Conservation (phyloP, 37 sponge, comb jelly and placozoan species). For the Cliona cf. orientalis region DNA sequence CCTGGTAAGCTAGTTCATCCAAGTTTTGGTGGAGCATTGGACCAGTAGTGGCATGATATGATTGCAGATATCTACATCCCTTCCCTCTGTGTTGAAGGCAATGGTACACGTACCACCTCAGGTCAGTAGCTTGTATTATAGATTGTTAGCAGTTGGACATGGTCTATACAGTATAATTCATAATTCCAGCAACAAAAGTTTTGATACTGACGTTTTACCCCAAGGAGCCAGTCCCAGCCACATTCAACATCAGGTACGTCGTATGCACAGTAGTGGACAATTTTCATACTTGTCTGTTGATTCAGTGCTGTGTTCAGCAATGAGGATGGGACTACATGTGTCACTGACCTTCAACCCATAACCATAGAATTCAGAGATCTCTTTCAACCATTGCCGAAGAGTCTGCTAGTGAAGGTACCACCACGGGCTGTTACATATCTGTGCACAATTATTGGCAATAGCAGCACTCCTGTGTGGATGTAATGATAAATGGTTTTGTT, state of each 20-base stretch:
- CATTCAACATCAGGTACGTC: constrained; percentile 30
- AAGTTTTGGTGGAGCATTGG: neutral
- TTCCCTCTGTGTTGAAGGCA: constrained; percentile 20
- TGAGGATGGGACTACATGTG: constrained; percentile 59
- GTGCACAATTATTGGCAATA: no score
- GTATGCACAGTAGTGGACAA: neutral
- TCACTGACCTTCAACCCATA: constrained; percentile 17
- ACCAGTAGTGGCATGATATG: neutral
- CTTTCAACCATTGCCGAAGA: constrained; percentile 43
- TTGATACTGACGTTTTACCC: constrained; percentile 41
- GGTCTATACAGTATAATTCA: neutral
- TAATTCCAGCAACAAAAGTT: constrained; percentile 20
- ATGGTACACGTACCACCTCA: constrained; percentile 8
- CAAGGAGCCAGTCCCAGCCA: constrained; percentile 58
- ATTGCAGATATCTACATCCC: constrained; percentile 62
- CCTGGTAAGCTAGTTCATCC: constrained; percentile 21
- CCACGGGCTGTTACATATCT: no score
- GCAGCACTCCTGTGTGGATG: no score
- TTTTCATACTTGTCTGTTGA: neutral
- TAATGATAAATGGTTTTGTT: neutral
- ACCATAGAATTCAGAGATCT: constrained; percentile 55
- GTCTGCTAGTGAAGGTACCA: neutral
- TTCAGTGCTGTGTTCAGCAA: constrained; percentile 65
- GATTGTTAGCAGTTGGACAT: neutral
- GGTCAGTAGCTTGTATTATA: constrained; percentile 3